These are phyloP conservation scores for Leptopilina syphax DNA, from an alignment of 2,888 invertebrate genomes.

Conservation along the genomic window DNA sequence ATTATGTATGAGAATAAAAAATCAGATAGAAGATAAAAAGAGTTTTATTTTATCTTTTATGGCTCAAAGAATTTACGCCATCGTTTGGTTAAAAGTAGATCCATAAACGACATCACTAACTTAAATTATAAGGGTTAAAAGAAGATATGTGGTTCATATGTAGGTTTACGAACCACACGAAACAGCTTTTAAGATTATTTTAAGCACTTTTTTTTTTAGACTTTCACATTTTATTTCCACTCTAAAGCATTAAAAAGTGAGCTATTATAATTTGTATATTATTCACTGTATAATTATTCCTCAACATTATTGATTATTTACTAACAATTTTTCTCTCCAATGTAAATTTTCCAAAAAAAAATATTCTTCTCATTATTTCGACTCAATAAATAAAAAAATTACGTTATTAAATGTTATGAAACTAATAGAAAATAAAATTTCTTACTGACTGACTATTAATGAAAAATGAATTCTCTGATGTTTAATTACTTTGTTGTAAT, in stretches of 20 bases:
- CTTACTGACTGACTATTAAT: no score
- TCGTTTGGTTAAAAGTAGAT: constrained; percentile 20
- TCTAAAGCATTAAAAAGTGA: no score
- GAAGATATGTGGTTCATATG: constrained; percentile 20
- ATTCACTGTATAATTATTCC: no score
- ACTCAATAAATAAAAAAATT: no score
- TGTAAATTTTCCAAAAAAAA: no score
- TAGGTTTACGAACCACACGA: constrained; percentile 20
- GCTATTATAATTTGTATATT: no score
- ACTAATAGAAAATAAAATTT: neutral
- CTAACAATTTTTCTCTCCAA: no score
- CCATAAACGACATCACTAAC: constrained; percentile 9
- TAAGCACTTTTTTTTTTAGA: constrained; percentile 7
- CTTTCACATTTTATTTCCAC: neutral
- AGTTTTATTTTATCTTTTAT: constrained; percentile 17
- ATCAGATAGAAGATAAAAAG: constrained; percentile 15
- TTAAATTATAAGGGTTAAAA: constrained; percentile 15
- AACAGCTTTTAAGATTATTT: constrained; percentile 16
- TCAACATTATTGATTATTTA: no score
- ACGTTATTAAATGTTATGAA: neutral
- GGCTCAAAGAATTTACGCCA: constrained; percentile 2
- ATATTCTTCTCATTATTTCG: no score
- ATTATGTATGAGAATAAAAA: constrained; percentile 2
- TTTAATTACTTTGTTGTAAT: constrained; percentile 35
- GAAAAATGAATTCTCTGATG: neutral